Evolutionary conservation across 2,113 vertebrate genomes (phyloP), one percentile per base, ranked within the genome.

Genomic region (Protobothrops flavoviridis): DNA sequence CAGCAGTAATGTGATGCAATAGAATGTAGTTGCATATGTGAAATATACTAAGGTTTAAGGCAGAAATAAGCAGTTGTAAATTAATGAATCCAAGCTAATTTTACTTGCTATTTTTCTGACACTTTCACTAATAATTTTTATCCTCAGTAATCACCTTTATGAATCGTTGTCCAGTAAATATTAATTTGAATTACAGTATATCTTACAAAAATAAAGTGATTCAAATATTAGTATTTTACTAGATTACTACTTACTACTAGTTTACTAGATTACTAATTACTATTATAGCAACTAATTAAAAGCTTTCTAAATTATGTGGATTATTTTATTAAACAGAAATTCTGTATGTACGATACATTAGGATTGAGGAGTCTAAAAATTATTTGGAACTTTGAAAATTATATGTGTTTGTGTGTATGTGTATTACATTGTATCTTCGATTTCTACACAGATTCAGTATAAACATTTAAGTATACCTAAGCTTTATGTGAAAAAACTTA

Each of bases 401-500:
- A 20, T 57, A 21, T 69, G 11, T n/a, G 1, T n/a, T 0, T 13
- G 1, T 26, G 24, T 26, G 3, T 26, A 1, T 69, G 12, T 69
- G 12, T 69, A 11, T n/a, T 5, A 24, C 13, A n/a, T 4, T 85
- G 2, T 45, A 23, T 85, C 20, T 33, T 23, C 5, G 23, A 48
- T 48, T 86, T 86, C 45, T 43, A 69, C n/a, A 39, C n/a, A 90
- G 29, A 12, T 33, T 13, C 13, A 1, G 39, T 43, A 92, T 86
- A 91, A 64, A 87, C 87, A 29, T 91, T 88, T 55, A 61, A 57
- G 20, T 93, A 39, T 90, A 21, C 52, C 4, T 88, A 1, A 96
- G 92, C 94, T 95, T 94, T 96, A 33, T 92, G 33, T 85, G 64
- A 94, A 86, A 92, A 88, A 91, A 7, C 81, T 94, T 95, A 89